Conservation (phyloP, 2,797 vertebrate genomes). For the Cottoperca gobio region DNA sequence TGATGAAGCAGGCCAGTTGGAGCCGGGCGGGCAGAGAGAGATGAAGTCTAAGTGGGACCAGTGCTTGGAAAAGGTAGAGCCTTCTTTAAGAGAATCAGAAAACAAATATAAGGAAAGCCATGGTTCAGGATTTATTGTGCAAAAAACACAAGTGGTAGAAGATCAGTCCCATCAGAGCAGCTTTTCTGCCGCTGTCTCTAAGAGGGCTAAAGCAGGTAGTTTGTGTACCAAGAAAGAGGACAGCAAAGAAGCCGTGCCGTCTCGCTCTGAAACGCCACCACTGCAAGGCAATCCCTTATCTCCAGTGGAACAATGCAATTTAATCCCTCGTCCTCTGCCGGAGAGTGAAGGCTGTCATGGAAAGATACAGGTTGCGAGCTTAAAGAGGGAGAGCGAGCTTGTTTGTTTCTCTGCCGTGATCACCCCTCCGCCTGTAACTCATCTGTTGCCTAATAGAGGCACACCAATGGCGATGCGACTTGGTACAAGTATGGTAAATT, state of each 20-base stretch:
- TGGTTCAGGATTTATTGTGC: constrained; percentile 7
- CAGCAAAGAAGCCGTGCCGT: neutral
- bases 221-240: constrained; percentile 32
- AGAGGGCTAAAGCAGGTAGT: constrained; percentile 50
- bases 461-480: constrained; percentile 11
- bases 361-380: constrained; percentile 37
- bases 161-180: constrained; percentile 35
- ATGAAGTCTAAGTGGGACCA: constrained; percentile 9
- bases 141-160: constrained; percentile 5
- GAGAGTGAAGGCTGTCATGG: constrained; percentile 37
- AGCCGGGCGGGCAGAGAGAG: neutral
- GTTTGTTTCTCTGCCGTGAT: constrained; percentile 70
- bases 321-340: constrained; percentile 25
- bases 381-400: constrained; percentile 67
- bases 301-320: constrained; percentile 47
- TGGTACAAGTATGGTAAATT: constrained; percentile 2
- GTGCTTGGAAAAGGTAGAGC: neutral
- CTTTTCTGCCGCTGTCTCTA: constrained; percentile 64
- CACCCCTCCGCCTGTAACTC: constrained; percentile 67
- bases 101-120: constrained; percentile 15
- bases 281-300: constrained; percentile 36
- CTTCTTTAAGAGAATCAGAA: constrained; percentile 23
- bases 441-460: constrained; percentile 55
- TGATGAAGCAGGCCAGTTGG: neutral
- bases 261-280: constrained; percentile 15